Evolutionary conservation across 2,888 invertebrate species (phyloP).

Genomic region (Oligia latruncula): DNA sequence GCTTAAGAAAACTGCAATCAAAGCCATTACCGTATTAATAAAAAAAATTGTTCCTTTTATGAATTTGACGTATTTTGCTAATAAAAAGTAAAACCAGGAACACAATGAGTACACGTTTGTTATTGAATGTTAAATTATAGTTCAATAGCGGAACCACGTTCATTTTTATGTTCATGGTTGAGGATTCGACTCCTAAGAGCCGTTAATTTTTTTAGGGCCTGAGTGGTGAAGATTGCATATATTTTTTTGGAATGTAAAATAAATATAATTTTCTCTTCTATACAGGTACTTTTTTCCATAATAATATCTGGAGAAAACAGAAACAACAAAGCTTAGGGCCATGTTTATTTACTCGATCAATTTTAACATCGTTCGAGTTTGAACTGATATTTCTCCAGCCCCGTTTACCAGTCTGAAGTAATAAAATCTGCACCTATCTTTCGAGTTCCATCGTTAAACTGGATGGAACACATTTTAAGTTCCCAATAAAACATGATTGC

Average conservation of each 20-base stretch:
- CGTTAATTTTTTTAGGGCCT: background rate
- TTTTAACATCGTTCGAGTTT: constrained; percentile 13
- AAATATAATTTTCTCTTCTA: background rate
- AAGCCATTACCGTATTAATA: background rate
- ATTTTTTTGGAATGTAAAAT: background rate
- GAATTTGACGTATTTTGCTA: constrained; percentile 19
- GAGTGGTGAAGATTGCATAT: background rate
- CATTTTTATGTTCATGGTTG: constrained; percentile 10
- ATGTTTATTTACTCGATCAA: constrained; percentile 10
- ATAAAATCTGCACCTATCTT: constrained; percentile 53
- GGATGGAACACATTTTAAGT: constrained; percentile 54
- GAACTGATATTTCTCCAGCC: constrained; percentile 35
- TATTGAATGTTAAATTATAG: background rate
- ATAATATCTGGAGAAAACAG: background rate
- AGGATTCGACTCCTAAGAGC: background rate
- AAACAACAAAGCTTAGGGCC: background rate
- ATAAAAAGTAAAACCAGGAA: constrained; percentile 42
- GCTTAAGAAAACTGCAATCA: constrained; percentile 19
- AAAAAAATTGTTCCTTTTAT: constrained; percentile 25
- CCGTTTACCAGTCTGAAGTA: constrained; percentile 26
- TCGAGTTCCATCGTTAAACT: constrained; percentile 57
- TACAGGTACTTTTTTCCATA: background rate
- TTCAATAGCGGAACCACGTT: constrained; percentile 7
- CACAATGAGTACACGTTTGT: constrained; percentile 32
- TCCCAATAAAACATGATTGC: constrained; percentile 64